phyloP scores from a whole-genome alignment of 2,113 vertebrate genomes.

The Chrysochloris asiatica region DNA sequence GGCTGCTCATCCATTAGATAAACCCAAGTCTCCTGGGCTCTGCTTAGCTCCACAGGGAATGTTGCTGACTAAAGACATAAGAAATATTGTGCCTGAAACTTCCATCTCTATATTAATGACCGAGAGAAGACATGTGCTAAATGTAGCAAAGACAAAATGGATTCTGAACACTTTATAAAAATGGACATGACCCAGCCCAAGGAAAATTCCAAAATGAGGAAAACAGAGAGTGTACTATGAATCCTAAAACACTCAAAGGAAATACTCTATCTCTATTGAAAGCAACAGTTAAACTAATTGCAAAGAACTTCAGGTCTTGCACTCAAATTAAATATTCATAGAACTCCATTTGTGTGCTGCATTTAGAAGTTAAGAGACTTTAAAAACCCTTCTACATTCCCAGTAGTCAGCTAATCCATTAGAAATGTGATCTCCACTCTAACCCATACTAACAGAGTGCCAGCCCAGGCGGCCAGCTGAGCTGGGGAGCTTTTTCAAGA shows the following conservation, averaged over 20 bases:
- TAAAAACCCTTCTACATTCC: conserved; percentile 79
- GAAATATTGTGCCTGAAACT: background rate
- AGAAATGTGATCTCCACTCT: conserved; percentile 79
- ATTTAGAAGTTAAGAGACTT: conserved; percentile 84
- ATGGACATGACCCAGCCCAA: background rate
- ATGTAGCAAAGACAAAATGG: background rate
- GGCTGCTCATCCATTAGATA: background rate
- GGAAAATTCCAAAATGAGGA: conserved; percentile 35
- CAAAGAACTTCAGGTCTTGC: conserved; percentile 76
- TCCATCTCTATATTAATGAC: background rate
- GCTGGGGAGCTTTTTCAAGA: conserved; percentile 61
- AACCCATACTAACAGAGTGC: conserved; percentile 61
- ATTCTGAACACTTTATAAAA: conserved; percentile 41
- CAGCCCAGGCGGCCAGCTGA: conserved; percentile 47
- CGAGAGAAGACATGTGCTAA: background rate
- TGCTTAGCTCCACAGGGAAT: background rate
- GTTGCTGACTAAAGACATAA: background rate
- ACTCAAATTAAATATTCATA: conserved; percentile 85
- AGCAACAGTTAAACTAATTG: conserved; percentile 79
- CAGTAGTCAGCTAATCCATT: conserved; percentile 81
- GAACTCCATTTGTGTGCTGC: conserved; percentile 79
- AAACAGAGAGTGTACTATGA: conserved; percentile 29
- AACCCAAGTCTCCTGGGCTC: background rate
- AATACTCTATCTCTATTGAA: conserved; percentile 44
- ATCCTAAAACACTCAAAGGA: conserved; percentile 46